phyloP scores from a whole-genome alignment of 1,140 invertebrate genomes.

The Charaxes varanes region DNA sequence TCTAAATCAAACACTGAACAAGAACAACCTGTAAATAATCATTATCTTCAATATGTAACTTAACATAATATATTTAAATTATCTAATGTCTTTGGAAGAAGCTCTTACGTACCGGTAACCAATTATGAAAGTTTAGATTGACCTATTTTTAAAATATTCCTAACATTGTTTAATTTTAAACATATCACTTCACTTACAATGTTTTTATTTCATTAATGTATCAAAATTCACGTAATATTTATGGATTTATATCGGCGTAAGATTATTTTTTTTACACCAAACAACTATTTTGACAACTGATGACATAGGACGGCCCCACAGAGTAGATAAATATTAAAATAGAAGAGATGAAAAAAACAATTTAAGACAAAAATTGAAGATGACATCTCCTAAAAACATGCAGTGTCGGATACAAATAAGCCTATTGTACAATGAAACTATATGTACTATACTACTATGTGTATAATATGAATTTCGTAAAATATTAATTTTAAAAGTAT shows the following conservation, averaged over 20 bases:
- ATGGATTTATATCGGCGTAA: constrained; percentile 42
- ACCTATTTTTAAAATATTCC: constrained; percentile 55
- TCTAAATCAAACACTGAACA: constrained; percentile 28
- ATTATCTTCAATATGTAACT: constrained; percentile 10
- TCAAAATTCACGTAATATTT: constrained; percentile 41
- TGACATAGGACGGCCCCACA: constrained; percentile 10
- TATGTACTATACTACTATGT: too few relatives aligned
- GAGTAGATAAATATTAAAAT: too few relatives aligned
- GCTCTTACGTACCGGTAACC: constrained; percentile 69
- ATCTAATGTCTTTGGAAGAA: constrained; percentile 30
- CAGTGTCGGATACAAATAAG: too few relatives aligned
- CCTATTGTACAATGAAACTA: too few relatives aligned
- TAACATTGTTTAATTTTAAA: constrained; percentile 18
- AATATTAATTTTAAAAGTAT: too few relatives aligned
- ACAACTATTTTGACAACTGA: constrained; percentile 41
- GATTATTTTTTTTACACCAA: constrained; percentile 41
- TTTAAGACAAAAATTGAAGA: too few relatives aligned
- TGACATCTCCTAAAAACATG: constrained; percentile 14
- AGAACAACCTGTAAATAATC: constrained; percentile 24
- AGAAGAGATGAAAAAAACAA: too few relatives aligned
- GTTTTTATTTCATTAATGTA: constrained; percentile 32
- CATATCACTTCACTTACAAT: constrained; percentile 20
- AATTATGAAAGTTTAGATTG: constrained; percentile 40
- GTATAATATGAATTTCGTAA: too few relatives aligned
- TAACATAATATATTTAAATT: constrained; percentile 18